phyloP scores from a whole-genome alignment of 2,888 invertebrate species.

The Eupeodes luniger region DNA sequence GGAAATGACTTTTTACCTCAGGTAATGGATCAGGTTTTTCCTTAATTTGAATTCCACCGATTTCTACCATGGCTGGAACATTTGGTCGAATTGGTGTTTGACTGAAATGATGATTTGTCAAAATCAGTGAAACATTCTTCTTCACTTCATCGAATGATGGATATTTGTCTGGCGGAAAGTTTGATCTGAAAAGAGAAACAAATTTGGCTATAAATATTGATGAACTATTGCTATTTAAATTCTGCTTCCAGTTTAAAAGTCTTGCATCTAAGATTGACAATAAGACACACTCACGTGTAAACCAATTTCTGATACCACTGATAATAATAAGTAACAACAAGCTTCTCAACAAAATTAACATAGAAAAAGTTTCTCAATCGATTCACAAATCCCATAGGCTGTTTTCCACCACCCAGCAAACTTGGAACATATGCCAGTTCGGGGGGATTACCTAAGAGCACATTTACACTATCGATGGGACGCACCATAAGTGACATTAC shows the following conservation, averaged over 20 bases:
- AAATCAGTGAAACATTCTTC: constrained; percentile 79
- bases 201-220: no score
- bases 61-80: constrained; percentile 79
- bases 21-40: constrained; percentile 78
- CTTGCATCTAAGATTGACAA: background rate
- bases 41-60: constrained; percentile 81
- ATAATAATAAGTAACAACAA: background rate
- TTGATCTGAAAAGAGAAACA: constrained; percentile 64
- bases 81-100: constrained; percentile 79
- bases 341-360: background rate
- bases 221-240: no score
- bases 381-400: constrained; percentile 78
- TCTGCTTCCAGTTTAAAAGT: no score
- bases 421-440: constrained; percentile 79
- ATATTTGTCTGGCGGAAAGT: constrained; percentile 79
- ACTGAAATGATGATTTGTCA: constrained; percentile 79
- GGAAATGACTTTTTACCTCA: constrained; percentile 53
- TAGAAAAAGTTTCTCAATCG: constrained; percentile 77
- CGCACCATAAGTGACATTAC: constrained; percentile 79
- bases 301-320: background rate
- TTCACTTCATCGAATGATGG: constrained; percentile 78
- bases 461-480: constrained; percentile 77
- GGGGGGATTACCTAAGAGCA: constrained; percentile 79
- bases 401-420: constrained; percentile 56
- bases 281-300: constrained; percentile 14